These are phyloP conservation scores for Pangasianodon gigas DNA, from an alignment of 2,113 vertebrate genomes.

Conservation along the genomic window DNA sequence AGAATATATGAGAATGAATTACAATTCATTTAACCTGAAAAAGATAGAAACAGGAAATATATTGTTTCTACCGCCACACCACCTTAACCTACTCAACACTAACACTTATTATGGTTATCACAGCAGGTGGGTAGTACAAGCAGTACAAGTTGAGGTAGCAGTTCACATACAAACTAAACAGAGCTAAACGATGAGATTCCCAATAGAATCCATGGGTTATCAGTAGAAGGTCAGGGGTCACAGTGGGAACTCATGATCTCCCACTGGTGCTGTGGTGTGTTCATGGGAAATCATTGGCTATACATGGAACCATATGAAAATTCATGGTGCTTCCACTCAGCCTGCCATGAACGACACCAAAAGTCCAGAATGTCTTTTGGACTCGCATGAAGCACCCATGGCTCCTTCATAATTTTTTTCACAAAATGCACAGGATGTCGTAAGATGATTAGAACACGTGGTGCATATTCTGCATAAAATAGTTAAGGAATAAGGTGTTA, in stretches of 20 bases:
- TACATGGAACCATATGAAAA: not conserved
- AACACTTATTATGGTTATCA: not conserved
- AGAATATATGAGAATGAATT: too few species aligned
- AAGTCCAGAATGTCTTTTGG: not conserved
- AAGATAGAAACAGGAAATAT: not conserved
- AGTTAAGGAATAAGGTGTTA: not conserved
- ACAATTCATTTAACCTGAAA: not conserved
- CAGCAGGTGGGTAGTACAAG: not conserved
- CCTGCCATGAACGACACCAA: not conserved
- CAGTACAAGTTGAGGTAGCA: not conserved
- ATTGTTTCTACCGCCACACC: not conserved
- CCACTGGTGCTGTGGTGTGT: not conserved
- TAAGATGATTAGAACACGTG: not conserved
- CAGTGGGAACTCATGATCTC: not conserved
- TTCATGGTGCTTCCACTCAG: not conserved
- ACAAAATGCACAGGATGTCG: not conserved
- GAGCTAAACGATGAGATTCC: not conserved
- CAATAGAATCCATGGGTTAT: not conserved
- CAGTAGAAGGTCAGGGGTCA: not conserved
- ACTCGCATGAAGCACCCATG: not conserved
- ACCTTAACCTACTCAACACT: not conserved
- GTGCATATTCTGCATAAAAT: not conserved
- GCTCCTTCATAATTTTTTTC: not conserved
- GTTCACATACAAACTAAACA: not conserved
- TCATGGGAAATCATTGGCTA: not conserved